A percentile compares a stretch with the other conserved stretches of the same genome.
phyloP scores from a whole-genome alignment of 2,113 vertebrate genomes.

The Cebus imitator region DNA sequence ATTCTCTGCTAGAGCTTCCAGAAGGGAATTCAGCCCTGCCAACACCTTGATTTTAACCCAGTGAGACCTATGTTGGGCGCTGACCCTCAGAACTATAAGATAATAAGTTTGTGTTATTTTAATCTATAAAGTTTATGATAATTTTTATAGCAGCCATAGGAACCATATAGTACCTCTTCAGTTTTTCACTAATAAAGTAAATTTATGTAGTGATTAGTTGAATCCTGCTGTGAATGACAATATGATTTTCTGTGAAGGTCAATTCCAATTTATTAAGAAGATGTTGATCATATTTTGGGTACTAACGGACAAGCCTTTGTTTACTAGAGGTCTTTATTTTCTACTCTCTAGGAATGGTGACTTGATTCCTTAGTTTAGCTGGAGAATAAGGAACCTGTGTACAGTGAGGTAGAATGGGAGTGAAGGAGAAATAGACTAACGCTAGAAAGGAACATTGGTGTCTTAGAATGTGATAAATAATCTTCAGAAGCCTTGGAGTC shows the following conservation, averaged over 20 bases:
- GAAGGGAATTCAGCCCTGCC: not conserved
- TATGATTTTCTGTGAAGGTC: slow-evolving; percentile 21
- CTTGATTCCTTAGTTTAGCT: not conserved
- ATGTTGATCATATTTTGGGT: not conserved
- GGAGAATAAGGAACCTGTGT: not conserved
- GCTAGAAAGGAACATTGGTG: not conserved
- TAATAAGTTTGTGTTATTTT: not conserved
- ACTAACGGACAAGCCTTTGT: not conserved
- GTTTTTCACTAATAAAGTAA: not conserved
- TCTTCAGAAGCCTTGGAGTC: not conserved
- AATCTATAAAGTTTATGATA: not conserved
- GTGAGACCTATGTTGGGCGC: not conserved
- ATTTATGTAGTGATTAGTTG: not conserved
- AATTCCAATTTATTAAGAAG: not conserved
- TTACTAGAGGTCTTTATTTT: not conserved
- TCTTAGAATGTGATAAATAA: not conserved
- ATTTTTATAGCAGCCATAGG: not conserved
- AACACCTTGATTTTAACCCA: not conserved
- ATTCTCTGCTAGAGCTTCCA: not conserved
- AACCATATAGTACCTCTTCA: not conserved
- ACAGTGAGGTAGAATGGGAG: not conserved
- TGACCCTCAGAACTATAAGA: not conserved
- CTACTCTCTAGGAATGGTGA: not conserved
- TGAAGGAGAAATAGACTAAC: not conserved
- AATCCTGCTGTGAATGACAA: not conserved